Evolutionary conservation across 2,888 invertebrate genomes (phyloP).

Genomic region (Spilarctia lutea): DNA sequence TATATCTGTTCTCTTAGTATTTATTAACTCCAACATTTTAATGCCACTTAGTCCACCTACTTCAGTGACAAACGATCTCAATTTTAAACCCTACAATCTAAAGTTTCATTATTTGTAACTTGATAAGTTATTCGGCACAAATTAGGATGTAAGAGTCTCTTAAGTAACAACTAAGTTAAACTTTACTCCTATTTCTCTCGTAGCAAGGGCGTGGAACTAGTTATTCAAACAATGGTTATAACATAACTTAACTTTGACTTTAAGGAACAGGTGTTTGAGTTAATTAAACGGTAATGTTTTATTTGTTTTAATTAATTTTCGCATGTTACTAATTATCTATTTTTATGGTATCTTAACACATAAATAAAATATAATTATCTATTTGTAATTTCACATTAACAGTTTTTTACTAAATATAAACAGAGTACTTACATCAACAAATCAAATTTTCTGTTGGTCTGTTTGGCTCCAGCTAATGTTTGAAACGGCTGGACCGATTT

Average conservation of each 20-base stretch:
- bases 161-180: not conserved
- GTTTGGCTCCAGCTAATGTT: too few relatives aligned
- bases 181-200: not conserved
- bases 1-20: not conserved
- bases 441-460: too few relatives aligned
- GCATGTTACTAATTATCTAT: too few relatives aligned
- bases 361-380: too few relatives aligned
- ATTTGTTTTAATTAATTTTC: not conserved
- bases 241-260: not conserved
- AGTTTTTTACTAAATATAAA: too few relatives aligned
- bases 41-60: not conserved
- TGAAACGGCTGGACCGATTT: too few relatives aligned
- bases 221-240: not conserved
- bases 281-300: not conserved
- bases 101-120: not conserved
- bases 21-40: not conserved
- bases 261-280: not conserved
- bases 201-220: not conserved
- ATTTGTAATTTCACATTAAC: too few relatives aligned
- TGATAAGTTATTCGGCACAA: not conserved
- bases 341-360: too few relatives aligned
- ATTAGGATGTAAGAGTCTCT: constrained; percentile 2
- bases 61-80: not conserved
- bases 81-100: not conserved
- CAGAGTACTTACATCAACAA: too few relatives aligned